These are phyloP conservation scores for Ectropis grisescens DNA, from an alignment of 1,140 invertebrate genomes.

Conservation along the genomic window DNA sequence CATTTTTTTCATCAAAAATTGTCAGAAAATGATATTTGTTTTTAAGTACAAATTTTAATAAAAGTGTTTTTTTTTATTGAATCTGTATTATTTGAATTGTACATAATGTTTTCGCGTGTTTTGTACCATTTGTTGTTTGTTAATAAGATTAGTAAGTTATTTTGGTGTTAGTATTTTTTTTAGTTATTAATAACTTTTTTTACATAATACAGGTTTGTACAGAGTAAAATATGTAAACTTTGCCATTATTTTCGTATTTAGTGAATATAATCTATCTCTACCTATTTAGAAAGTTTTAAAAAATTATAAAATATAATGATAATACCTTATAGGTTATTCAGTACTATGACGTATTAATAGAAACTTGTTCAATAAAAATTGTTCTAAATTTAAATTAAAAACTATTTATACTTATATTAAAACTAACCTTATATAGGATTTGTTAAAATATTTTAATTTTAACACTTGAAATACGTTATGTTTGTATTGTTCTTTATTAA, in stretches of 20 bases:
- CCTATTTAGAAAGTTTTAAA: constrained; percentile 28
- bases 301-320: constrained; percentile 31
- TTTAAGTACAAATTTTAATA: no score
- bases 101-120: no score
- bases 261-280: no score
- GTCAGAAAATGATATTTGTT: no score
- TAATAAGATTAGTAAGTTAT: no score
- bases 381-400: constrained; percentile 52
- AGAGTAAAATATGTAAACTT: constrained; percentile 24
- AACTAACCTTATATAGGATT: constrained; percentile 30
- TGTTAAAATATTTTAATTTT: constrained; percentile 45
- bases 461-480: constrained; percentile 33
- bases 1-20: constrained; percentile 17
- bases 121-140: no score
- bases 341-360: constrained; percentile 43
- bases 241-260: no score
- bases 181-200: no score
- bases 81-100: no score
- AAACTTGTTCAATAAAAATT: constrained; percentile 56
- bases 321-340: constrained; percentile 37
- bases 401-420: constrained; percentile 41
- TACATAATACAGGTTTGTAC: constrained; percentile 32
- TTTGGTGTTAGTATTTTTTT: no score
- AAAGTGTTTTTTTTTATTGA: no score
- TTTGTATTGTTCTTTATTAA: constrained; percentile 46